Evolutionary conservation across 2,113 vertebrate species (phyloP).

Genomic region (Dissostichus mawsoni): DNA sequence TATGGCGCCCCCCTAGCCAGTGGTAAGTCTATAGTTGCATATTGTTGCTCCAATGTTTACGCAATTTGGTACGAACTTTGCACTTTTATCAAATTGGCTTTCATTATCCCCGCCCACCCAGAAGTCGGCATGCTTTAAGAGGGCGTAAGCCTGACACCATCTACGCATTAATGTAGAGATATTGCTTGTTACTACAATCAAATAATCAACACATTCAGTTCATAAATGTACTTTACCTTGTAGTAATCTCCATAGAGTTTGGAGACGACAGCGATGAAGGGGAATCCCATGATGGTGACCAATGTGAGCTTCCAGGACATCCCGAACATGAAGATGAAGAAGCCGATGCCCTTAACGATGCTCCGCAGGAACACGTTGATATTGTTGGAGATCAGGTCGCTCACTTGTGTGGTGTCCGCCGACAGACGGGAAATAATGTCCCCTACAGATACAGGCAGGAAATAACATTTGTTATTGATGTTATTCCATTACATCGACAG

Average conservation of each 20-base stretch:
- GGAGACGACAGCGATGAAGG: constrained; percentile 92
- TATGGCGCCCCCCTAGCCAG: too few relatives aligned
- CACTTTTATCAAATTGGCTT: too few relatives aligned
- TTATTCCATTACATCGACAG: too few relatives aligned
- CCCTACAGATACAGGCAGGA: constrained; percentile 78
- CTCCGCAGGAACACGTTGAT: constrained; percentile 94
- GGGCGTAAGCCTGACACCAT: too few relatives aligned
- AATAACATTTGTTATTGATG: background rate
- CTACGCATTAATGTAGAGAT: too few relatives aligned
- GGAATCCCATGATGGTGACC: constrained; percentile 95
- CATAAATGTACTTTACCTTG: constrained; percentile 83
- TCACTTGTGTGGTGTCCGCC: constrained; percentile 95
- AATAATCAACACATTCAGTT: background rate
- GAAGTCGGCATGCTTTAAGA: too few relatives aligned
- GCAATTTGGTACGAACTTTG: too few relatives aligned
- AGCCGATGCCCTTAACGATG: constrained; percentile 88
- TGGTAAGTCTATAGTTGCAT: too few relatives aligned
- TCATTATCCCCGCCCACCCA: too few relatives aligned
- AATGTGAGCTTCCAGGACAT: constrained; percentile 95
- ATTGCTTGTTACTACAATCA: background rate
- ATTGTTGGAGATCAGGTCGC: constrained; percentile 95
- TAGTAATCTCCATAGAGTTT: constrained; percentile 94
- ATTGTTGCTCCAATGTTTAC: too few relatives aligned
- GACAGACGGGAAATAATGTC: constrained; percentile 96
- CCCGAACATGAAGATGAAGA: constrained; percentile 93